Conservation (phyloP, 2,113 vertebrate genomes). For the Thalassarche chlororhynchos region DNA sequence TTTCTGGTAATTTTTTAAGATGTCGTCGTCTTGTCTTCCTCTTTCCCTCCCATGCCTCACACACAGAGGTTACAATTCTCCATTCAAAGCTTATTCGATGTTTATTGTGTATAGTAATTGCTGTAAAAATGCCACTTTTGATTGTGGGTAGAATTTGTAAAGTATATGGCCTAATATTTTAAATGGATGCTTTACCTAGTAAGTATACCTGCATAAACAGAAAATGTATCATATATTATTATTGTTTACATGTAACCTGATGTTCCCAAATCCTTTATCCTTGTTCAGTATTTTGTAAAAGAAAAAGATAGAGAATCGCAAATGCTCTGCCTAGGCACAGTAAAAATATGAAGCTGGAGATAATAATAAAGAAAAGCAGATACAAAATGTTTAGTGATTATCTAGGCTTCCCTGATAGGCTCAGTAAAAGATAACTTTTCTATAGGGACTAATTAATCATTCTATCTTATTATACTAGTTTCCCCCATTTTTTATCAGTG, state of each 20-base stretch:
- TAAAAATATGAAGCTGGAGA: neutral
- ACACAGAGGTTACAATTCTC: neutral
- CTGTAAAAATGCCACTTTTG: neutral
- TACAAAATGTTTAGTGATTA: constrained; percentile 37
- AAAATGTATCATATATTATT: neutral
- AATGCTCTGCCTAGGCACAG: neutral
- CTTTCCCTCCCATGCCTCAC: neutral
- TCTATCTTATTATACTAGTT: constrained; percentile 11
- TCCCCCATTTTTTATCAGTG: neutral
- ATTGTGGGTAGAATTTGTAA: neutral
- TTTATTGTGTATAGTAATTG: neutral
- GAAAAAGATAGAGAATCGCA: neutral
- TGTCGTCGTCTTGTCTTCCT: accelerated
- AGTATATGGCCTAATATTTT: neutral
- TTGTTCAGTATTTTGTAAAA: constrained; percentile 5
- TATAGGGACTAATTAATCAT: constrained; percentile 13
- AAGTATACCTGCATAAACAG: neutral
- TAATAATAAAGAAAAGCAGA: constrained; percentile 21
- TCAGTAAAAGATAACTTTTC: constrained; percentile 41
- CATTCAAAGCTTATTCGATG: neutral
- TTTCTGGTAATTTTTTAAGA: neutral
- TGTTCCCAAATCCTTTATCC: constrained; percentile 11
- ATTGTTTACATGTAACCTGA: neutral
- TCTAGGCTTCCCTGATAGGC: constrained; percentile 33
- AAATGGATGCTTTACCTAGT: neutral